Conservation (phyloP, 2,888 invertebrate species). For the Germaria angustata region DNA sequence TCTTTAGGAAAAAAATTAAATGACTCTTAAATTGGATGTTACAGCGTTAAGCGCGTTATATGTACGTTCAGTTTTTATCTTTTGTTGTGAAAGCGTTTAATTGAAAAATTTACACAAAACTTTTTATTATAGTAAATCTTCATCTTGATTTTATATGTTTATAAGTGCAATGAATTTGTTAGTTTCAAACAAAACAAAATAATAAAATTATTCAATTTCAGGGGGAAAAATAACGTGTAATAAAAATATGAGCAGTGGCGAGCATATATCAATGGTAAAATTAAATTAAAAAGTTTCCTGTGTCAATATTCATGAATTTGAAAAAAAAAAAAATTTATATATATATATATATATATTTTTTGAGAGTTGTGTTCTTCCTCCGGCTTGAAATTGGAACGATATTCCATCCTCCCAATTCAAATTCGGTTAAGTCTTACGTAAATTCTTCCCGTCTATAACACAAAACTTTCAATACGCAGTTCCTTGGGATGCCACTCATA, state of each 20-base stretch:
- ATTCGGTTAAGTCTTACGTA: no score
- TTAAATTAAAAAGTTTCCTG: neutral
- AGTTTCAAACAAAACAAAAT: conserved; percentile 16
- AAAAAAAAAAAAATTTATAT: no score
- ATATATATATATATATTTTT: no score
- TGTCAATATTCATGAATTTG: no score
- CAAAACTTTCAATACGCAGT: no score
- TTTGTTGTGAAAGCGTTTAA: conserved; percentile 25
- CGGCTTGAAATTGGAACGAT: no score
- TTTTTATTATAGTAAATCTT: neutral
- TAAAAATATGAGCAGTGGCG: neutral
- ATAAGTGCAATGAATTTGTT: neutral
- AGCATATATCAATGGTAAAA: neutral
- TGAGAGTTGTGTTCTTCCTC: no score
- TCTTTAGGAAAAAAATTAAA: neutral
- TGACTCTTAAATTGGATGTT: neutral
- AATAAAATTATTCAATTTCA: conserved; percentile 32
- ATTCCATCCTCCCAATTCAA: no score
- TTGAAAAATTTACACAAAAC: neutral
- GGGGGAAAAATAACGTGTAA: neutral
- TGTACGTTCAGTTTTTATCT: neutral
- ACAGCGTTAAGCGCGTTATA: neutral
- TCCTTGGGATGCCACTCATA: no score
- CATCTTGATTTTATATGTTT: neutral
- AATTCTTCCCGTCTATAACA: no score